Conservation (phyloP, 2,113 vertebrate species). For the Mastomys coucha region DNA sequence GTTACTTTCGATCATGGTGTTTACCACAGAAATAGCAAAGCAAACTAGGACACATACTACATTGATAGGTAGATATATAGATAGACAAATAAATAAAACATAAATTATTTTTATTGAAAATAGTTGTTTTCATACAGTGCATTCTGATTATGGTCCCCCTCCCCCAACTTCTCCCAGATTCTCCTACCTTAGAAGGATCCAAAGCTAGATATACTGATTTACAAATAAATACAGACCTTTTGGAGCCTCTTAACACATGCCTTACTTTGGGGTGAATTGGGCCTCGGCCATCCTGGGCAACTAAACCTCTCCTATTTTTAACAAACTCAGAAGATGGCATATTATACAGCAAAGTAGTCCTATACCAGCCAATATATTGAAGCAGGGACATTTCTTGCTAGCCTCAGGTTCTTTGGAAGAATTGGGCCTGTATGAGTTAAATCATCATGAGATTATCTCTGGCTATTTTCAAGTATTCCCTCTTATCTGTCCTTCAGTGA, state of each 20-base stretch:
- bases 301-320: slow-evolving; percentile 39
- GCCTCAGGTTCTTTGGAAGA: not conserved
- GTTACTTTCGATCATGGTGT: not conserved
- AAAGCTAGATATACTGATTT: not conserved
- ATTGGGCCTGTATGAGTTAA: not conserved
- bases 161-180: not conserved
- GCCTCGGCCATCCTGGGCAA: not conserved
- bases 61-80: not conserved
- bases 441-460: not conserved
- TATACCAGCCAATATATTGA: not conserved
- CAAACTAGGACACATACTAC: not conserved
- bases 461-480: slow-evolving; percentile 45
- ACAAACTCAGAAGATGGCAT: not conserved
- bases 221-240: not conserved
- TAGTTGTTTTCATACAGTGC: not conserved
- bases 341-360: not conserved
- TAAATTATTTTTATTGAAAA: not conserved
- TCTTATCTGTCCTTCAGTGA: slow-evolving; percentile 54
- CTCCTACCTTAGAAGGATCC: not conserved
- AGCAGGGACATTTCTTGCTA: not conserved
- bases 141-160: not conserved
- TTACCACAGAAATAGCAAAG: not conserved
- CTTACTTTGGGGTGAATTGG: not conserved
- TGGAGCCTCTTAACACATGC: not conserved
- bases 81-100: not conserved